phyloP scores from a whole-genome alignment of 1,140 invertebrate genomes.

The Kradibia gibbosae region DNA sequence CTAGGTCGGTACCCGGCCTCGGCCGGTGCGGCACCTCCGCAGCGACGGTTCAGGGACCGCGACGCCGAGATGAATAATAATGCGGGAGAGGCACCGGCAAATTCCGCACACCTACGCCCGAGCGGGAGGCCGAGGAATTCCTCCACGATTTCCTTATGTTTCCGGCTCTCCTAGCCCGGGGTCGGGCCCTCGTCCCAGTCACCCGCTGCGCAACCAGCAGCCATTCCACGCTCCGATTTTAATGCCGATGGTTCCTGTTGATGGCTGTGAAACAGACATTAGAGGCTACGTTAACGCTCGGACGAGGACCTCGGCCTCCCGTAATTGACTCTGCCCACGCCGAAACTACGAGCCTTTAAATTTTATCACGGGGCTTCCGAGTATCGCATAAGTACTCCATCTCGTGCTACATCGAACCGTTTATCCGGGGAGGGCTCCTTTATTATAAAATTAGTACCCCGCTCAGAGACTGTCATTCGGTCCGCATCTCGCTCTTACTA shows the following conservation, averaged over 20 bases:
- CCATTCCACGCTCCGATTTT: background rate
- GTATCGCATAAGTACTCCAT: background rate
- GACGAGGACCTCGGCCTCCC: background rate
- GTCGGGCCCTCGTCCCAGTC: background rate
- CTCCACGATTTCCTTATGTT: constrained; percentile 51
- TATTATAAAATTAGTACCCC: too few species aligned
- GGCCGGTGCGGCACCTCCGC: constrained; percentile 12
- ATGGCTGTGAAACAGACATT: background rate
- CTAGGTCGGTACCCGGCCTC: too few species aligned
- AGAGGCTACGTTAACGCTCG: background rate
- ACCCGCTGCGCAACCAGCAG: background rate
- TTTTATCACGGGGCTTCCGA: background rate
- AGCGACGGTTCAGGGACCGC: constrained; percentile 48
- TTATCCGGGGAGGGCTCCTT: too few species aligned
- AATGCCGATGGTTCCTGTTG: background rate
- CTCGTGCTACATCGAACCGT: too few species aligned
- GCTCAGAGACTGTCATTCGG: too few species aligned
- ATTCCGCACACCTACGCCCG: constrained; percentile 55
- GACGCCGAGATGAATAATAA: constrained; percentile 65
- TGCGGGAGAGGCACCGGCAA: constrained; percentile 51
- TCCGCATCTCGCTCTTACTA: too few species aligned
- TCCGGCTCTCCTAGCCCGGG: constrained; percentile 32
- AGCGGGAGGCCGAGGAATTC: background rate
- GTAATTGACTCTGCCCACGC: background rate
- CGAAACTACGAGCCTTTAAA: background rate